A percentile compares a stretch with the other conserved stretches of the same genome.
These are phyloP conservation scores for Coenonympha glycerion DNA, from an alignment of 2,888 invertebrate species.

Conservation along the genomic window DNA sequence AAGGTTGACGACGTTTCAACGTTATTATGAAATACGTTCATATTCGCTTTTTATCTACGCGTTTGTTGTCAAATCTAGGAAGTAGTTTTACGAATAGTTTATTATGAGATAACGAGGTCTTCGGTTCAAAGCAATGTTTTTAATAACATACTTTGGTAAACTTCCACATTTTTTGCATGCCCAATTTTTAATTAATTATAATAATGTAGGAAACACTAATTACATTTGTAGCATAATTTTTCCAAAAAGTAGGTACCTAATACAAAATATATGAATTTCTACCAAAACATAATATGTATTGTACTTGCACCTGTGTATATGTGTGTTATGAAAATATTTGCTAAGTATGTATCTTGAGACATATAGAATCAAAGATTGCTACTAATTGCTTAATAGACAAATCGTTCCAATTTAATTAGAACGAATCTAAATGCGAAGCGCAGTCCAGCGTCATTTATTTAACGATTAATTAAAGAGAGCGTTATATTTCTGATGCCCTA, in stretches of 20 bases:
- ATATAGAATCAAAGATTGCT: too few relatives aligned
- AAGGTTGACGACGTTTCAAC: slow-evolving; percentile 52
- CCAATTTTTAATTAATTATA: not conserved
- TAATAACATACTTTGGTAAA: not conserved
- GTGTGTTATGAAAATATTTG: not conserved
- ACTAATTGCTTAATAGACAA: slow-evolving; percentile 2
- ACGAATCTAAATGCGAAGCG: not conserved
- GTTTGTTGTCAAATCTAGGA: slow-evolving; percentile 32
- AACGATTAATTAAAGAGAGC: not conserved
- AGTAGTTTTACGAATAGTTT: slow-evolving; percentile 26
- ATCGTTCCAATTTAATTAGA: slow-evolving; percentile 6
- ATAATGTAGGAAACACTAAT: too few relatives aligned
- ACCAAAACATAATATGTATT: not conserved
- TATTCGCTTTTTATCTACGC: slow-evolving; percentile 29
- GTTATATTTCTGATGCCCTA: not conserved
- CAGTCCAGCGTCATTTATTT: not conserved
- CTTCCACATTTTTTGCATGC: not conserved
- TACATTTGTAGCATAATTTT: too few relatives aligned
- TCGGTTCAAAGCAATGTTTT: slow-evolving; percentile 24
- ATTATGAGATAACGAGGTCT: slow-evolving; percentile 26
- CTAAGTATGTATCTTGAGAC: not conserved
- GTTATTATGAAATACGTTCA: slow-evolving; percentile 39
- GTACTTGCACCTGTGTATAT: too few relatives aligned
- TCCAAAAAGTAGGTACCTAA: too few relatives aligned
- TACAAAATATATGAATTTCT: too few relatives aligned